Evolutionary conservation across 64 coral and sea anemone genomes (phyloP), one percentile per base, ranked within the genome.

Genomic region (Pachyseris speciosa): DNA sequence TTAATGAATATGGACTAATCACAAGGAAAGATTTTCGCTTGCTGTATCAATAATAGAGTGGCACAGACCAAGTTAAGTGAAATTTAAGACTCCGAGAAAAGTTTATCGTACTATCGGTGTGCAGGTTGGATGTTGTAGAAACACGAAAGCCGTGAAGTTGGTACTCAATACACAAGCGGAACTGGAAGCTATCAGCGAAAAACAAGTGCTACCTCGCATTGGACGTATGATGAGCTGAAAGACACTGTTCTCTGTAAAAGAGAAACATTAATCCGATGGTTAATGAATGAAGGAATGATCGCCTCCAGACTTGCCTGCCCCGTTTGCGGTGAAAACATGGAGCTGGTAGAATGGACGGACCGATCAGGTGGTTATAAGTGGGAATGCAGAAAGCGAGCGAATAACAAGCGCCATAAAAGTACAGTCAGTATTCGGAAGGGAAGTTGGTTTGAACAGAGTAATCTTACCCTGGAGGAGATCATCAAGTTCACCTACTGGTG

Each of bases 371-470:
- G 74, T 27, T 77, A 77, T 41, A 48, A 85, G 63, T n/a, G 83
- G 83, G 83, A 85, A 68, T 85, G 83, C 44, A 52, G 77, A 57
- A n/a, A 33, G 17, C 50, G 77, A 36, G 19, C 22, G 42, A 80
- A 80, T 36, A 40, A 36, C 50, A 32, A 28, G 33, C 25, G 51
- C 16, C 77, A 80, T 55, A 80, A 80, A 29, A 80, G 77, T 13
- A 34, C 57, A 33, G 47, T 20, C 22, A 80, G 77, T 17, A 59
- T 80, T 19, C 22, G 77, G 17, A 80, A 59, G 26, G 53, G 78
- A 37, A 64, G 53, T 22, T 83, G 78, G 78, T 83, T 83, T 64
- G 78, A 83, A 37, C 49, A 64, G 51, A 83, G 78, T 59, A 83
- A 83, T 39, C 32, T 83, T 52, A 83, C 78, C 9, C 60, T 83